These are phyloP conservation scores for Glaucidium brasilianum DNA, from an alignment of 2,113 vertebrate genomes.

Conservation along the genomic window DNA sequence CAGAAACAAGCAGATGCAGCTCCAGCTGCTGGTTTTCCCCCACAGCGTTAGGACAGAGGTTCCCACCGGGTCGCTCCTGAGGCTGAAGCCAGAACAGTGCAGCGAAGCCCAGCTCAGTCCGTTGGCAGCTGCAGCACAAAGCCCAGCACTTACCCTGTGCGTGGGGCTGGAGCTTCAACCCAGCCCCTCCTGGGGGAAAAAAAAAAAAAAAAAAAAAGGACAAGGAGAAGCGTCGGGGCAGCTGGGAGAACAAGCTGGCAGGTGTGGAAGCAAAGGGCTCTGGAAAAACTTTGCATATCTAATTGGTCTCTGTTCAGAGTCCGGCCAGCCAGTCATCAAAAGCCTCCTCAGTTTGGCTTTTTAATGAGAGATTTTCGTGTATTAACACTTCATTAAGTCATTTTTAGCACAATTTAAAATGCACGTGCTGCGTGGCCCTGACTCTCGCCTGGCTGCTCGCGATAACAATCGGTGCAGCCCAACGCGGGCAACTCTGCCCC, in stretches of 20 bases:
- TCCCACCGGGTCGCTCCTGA: background rate
- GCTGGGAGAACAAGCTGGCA: background rate
- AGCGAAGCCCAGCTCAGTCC: background rate
- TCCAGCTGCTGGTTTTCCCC: background rate
- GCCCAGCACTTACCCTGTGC: background rate
- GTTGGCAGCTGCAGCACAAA: background rate
- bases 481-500: fast-evolving
- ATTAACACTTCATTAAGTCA: slow-evolving; percentile 35
- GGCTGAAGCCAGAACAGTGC: background rate
- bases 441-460: background rate
- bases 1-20: background rate
- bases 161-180: background rate
- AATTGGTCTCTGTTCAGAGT: background rate
- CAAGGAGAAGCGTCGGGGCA: background rate
- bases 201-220: too few relatives aligned
- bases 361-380: slow-evolving; percentile 25
- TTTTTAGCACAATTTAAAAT: background rate
- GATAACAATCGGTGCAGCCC: background rate
- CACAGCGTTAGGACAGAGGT: background rate
- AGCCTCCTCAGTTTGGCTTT: background rate
- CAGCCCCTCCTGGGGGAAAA: background rate
- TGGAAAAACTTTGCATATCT: background rate
- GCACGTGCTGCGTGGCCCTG: background rate
- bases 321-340: background rate
- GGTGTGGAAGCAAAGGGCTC: background rate